Percentiles rank a stretch among this genome's conserved stretches.
phyloP scores from a whole-genome alignment of 1,140 invertebrate species.

The Drosophila malerkotliana region DNA sequence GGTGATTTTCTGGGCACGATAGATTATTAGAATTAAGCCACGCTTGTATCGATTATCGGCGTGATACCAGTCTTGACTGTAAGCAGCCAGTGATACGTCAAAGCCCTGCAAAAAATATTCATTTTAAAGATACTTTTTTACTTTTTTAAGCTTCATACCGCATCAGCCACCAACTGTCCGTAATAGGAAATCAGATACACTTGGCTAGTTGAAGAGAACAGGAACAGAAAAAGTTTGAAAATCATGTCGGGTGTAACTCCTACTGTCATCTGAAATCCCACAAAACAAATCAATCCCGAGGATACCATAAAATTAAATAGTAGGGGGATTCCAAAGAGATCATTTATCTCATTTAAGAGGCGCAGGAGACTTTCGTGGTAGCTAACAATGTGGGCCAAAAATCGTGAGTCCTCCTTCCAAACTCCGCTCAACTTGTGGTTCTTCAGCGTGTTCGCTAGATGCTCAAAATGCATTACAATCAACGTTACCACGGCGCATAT shows the following conservation, averaged over 20 bases:
- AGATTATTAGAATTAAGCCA: constrained; percentile 53
- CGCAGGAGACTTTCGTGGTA: constrained; percentile 49
- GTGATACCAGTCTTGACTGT: constrained; percentile 63
- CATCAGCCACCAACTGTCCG: constrained; percentile 66
- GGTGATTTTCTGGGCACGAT: constrained; percentile 54
- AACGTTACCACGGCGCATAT: constrained; percentile 57
- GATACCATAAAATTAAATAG: constrained; percentile 69
- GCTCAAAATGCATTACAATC: constrained; percentile 72
- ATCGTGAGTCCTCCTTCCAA: constrained; percentile 41
- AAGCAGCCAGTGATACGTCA: constrained; percentile 50
- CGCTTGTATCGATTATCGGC: constrained; percentile 61
- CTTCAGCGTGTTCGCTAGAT: constrained; percentile 29
- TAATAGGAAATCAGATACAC: constrained; percentile 69
- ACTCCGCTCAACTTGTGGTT: constrained; percentile 29
- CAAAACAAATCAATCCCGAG: constrained; percentile 74
- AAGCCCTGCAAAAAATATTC: constrained; percentile 42
- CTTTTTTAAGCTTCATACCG: constrained; percentile 24
- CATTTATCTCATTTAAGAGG: constrained; percentile 39
- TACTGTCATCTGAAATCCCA: constrained; percentile 71
- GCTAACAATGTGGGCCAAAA: constrained; percentile 31
- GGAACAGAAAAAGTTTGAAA: constrained; percentile 52
- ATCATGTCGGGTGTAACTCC: constrained; percentile 50
- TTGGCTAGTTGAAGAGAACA: constrained; percentile 51
- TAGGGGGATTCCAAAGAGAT: constrained; percentile 61
- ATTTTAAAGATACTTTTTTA: neutral